Evolutionary conservation across 2,113 vertebrate genomes (phyloP), one percentile per base, ranked within the genome.

Genomic region (Hippocampus zosterae): DNA sequence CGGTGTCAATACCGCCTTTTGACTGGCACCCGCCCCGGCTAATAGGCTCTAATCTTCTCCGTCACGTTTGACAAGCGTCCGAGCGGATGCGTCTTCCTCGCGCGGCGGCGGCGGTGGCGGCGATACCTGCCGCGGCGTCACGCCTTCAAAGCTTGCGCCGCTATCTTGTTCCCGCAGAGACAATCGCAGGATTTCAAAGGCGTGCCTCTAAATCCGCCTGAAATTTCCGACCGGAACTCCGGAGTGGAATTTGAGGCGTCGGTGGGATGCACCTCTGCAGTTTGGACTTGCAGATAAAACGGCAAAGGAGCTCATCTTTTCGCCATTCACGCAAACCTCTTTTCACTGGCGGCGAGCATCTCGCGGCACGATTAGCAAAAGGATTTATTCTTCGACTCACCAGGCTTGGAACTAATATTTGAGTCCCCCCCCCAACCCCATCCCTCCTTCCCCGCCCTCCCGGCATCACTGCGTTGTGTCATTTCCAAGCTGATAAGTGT

Each of bases 271-370:
- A 83, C 79, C 75, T 80, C 79, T 69, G 65, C 42, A 71, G 74
- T 85, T 87, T 88, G 83, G 81, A 84, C 88, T 84, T 77, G 85
- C 71, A 91, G 90, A 90, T 88, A 90, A 87, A 89, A 70, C 85
- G 70, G 77, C 59, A 37, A 77, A 84, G 88, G 78, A 88, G 88
- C 82, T 91, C 90, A 92, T 93, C 90, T 92, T 87, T 89, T 80
- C 79, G 87, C 91, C 86, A 91, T 92, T 92, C 91, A 91, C 89
- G 91, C 88, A 91, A 90, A 92, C 88, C 87, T 83, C 85, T 90
- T 87, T 88, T 86, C 87, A 86, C 86, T 75, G 71, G 84, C 72
- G 71, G 71, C 65, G 59, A 82, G 87, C 89, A 86, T 91, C 88
- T 90, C 86, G 77, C 80, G 68, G 79, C 69, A 73, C 52, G 88